A percentile compares a stretch with the other conserved stretches of the same genome.
These are phyloP conservation scores for Halcyon badia DNA, from an alignment of 2,797 vertebrate species.

Conservation along the genomic window DNA sequence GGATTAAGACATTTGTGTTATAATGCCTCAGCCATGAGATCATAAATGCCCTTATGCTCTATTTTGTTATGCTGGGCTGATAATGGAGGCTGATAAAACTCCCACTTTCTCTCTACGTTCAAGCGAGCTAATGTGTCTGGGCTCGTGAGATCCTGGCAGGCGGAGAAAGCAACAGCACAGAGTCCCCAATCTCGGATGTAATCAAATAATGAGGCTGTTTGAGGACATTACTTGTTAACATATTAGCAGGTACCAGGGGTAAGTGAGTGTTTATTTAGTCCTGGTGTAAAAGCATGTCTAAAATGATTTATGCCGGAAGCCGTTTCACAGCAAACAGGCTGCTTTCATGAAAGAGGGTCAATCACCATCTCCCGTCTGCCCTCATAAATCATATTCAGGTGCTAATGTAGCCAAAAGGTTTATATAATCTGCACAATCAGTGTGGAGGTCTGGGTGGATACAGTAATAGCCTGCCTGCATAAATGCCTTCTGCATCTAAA, in stretches of 20 bases:
- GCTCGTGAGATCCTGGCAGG: conserved; percentile 41
- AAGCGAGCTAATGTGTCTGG: conserved; percentile 61
- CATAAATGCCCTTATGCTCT: conserved; percentile 51
- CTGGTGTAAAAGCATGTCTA: conserved; percentile 76
- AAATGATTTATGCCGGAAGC: conserved; percentile 77
- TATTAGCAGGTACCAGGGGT: conserved; percentile 75
- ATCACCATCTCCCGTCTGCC: conserved; percentile 65
- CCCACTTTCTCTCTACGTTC: conserved; percentile 15
- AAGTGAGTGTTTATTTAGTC: conserved; percentile 77
- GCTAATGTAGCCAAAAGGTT: conserved; percentile 75
- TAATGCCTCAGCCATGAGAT: conserved; percentile 65
- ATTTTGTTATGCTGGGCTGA: conserved; percentile 50
- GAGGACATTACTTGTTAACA: conserved; percentile 74
- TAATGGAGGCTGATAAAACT: conserved; percentile 66
- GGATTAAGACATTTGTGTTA: conserved; percentile 28
- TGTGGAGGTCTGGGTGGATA: conserved; percentile 7
- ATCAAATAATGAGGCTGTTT: conserved; percentile 70
- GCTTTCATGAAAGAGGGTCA: conserved; percentile 70
- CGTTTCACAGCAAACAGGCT: conserved; percentile 69
- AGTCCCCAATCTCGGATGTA: conserved; percentile 57
- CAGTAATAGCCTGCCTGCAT: conserved; percentile 39
- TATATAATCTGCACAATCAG: conserved; percentile 68
- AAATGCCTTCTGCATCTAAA: conserved; percentile 30
- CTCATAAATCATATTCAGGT: conserved; percentile 79
- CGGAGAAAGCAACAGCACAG: neutral